Evolutionary conservation across 2,888 invertebrate genomes (phyloP), one percentile per base, ranked within the genome.

Genomic region (Drosophila paramelanica): DNA sequence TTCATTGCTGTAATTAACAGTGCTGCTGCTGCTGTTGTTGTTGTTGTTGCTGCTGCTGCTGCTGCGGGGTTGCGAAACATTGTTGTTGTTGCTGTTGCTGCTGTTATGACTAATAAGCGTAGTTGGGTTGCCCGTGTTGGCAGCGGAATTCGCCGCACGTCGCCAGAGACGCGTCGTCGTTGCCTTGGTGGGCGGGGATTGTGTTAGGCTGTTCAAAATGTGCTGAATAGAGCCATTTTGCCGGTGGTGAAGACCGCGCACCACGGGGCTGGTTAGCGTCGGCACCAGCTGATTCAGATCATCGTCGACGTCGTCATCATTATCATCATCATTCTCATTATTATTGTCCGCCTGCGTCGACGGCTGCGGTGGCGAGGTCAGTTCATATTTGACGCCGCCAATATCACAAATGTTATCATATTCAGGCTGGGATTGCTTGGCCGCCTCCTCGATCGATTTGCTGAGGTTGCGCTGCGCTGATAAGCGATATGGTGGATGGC

Each of bases 401-500:
- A 76, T 89, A 87, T 89, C 88, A 89, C 88, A 87, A 83, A 85
- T 88, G 67, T 86, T 81, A 79, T 87, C 87, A 74, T 84, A 77
- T 80, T 87, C 79, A 80, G 77, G 77, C 80, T 85, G 86, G 71
- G 82, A 79, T 73, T 88, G 90, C 66, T 81, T 82, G 49, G 91
- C 90, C 52, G 90, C 92, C 79, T 91, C 92, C 83, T 92, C 91
- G 73, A 92, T 91, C 59, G 92, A 92, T 78, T 92, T 92, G 71
- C 83, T 92, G 83, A 92, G 91, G 87, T 92, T 92, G 73, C 92
- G 92, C 88, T 92, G 92, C 67, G 92, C 92, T 67, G 92, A 88
- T 67, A 89, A 83, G 72, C 92, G 91, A 83, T 78, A 87, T 60
- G 92, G 90, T 67, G 78, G 55, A 31, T 61, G 69, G 64, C 86